Evolutionary conservation across 2,113 vertebrate species (phyloP), one percentile per base, ranked within the genome.

Genomic region (Gulo gulo): DNA sequence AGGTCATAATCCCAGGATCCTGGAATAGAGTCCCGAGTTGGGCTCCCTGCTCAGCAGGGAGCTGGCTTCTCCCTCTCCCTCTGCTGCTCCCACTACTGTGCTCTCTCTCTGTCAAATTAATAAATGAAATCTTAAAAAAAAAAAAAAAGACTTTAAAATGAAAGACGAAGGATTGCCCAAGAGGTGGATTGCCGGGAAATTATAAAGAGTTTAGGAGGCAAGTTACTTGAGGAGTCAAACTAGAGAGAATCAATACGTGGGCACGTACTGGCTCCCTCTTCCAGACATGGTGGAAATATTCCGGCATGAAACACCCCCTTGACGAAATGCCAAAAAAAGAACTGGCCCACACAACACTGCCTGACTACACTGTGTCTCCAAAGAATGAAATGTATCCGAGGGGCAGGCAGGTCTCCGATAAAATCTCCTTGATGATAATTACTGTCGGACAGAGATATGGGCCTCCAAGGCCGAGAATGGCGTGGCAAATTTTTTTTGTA

Each of bases 401-500:
- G 20, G 31, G 18, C 29, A 42, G 31, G 31, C 34, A 45, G 24
- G n/a, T 69, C 42, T 88, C 71, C 16, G 55, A 69, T 36, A 36
- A 61, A 47, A 79, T 13, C 31, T 79, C 71, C 82, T 57, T 55
- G 20, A 16, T 59, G 45, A 15, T 55, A 45, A 61, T 59, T 81
- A 73, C 26, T 24, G 6, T 36, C 55, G 57, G 6, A 36, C 6
- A 50, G 29, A 80, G 31, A 93, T 18, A 26, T 42, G 15, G 42
- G 29, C 39, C 36, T 93, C 78, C 61, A 65, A 94, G 42, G 11
- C 42, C 57, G 47, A 91, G 55, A 84, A 39, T 10, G 1, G 36
- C 73, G 71, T 88, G 74, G 42, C 69, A 86, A 50, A 69, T 14
- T 29, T 57, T 84, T 84, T 92, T 92, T 88, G 67, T 29, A 16